Base-by-base conservation (phyloP, 2,113 vertebrate species). In the Tichodroma muraria region DNA sequence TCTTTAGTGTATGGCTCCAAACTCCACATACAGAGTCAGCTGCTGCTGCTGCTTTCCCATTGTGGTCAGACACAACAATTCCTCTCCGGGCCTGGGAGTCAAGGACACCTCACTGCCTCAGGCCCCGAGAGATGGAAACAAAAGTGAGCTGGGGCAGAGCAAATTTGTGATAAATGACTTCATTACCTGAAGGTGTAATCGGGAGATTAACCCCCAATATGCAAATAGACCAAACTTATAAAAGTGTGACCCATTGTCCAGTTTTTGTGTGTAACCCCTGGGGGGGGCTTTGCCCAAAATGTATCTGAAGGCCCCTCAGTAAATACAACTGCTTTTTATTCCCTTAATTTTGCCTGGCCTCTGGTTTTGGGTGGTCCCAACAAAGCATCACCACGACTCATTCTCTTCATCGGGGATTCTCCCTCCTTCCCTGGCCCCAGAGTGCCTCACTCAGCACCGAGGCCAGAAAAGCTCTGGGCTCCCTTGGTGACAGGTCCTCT, bases 361-460 rank as follows among this genome's bases (percentile, higher is more conserved):
- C 30, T n/a, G 11, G 13, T 44, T 25, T n/a, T 17, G 22, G 38
- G 38, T 5, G 7, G 4, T 7, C 38, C 38, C 20, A 33, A 8
- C 20, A 37, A 64, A 38, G 13, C 38, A 31, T 10, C n/a, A n/a
- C n/a, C 40, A n/a, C 5, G 42, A 13, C 6, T 45, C 13, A 4
- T 52, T 66, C 1, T 0, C 27, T 40, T 40, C 57, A 40, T 16
- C 0, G 5, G 10, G 37, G 31, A 52, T 28, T 17, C 11, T 2
- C 44, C 44, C 72, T 31, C 18, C 33, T 54, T 53, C 25, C 20
- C 21, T 1, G n/a, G 5, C 22, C n/a, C 21, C 49, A 52, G 15
- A 2, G 6, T 60, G n/a, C 50, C 24, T n/a, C 53, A 7, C 10
- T 37, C 37, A 71, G 21, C 42, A 13, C n/a, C 4, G 17, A 31